Evolutionary conservation across 92 coral and sea anemone species (phyloP).

Genomic region (Scolanthus callimorphus): DNA sequence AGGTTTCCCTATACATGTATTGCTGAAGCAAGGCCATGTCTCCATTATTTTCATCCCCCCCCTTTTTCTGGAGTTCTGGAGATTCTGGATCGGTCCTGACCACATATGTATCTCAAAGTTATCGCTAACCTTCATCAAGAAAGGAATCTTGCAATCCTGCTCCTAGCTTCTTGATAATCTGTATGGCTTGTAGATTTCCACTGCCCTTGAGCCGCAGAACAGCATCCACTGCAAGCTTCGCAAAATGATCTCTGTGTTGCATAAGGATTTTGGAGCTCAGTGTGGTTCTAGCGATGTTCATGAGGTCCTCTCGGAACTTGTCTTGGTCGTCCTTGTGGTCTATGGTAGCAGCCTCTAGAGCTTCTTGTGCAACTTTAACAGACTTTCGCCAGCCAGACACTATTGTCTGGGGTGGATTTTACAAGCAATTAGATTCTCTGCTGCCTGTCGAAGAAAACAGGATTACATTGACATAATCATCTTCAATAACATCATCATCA

Average conservation of each 20-base stretch:
- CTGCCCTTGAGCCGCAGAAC: slow-evolving; percentile 92
- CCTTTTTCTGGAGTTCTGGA: no score
- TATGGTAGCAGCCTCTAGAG: slow-evolving; percentile 80
- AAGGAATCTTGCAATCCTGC: slow-evolving; percentile 92
- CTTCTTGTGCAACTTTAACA: slow-evolving; percentile 78
- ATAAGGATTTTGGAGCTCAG: slow-evolving; percentile 94
- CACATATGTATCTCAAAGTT: neutral
- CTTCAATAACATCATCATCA: no score
- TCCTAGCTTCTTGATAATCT: slow-evolving; percentile 97
- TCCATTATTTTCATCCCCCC: no score
- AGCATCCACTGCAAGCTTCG: slow-evolving; percentile 94
- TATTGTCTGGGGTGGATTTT: slow-evolving; percentile 97
- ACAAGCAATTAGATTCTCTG: slow-evolving; percentile 78
- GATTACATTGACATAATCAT: no score
- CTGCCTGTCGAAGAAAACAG: no score
- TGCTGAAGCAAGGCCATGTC: no score
- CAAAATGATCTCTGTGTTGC: slow-evolving; percentile 96
- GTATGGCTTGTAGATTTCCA: slow-evolving; percentile 96
- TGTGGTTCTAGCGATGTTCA: slow-evolving; percentile 98
- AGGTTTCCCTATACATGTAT: no score
- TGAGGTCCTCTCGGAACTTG: slow-evolving; percentile 86
- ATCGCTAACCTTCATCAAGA: slow-evolving; percentile 87
- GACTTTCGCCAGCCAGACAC: slow-evolving; percentile 98
- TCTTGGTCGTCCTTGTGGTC: slow-evolving; percentile 75
- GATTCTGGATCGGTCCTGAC: no score